Evolutionary conservation across 2,888 invertebrate genomes (phyloP).

Genomic region (Plebejus argus): DNA sequence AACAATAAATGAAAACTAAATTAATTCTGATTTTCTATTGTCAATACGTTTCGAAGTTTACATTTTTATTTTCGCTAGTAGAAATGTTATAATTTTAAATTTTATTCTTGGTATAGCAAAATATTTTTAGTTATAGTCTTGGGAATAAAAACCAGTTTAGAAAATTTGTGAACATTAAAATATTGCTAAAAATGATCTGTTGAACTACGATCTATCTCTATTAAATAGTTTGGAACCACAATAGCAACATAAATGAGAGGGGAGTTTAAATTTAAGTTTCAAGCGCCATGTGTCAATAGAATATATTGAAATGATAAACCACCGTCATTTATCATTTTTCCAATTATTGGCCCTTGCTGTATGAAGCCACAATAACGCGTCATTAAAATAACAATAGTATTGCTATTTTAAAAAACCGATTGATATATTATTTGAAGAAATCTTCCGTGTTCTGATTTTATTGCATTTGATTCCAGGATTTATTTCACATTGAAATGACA

Average conservation of each 20-base stretch:
- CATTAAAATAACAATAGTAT: slow-evolving; percentile 24
- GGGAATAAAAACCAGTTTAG: neutral
- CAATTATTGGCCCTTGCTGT: slow-evolving; percentile 35
- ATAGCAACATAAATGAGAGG: slow-evolving; percentile 50
- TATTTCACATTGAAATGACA: neutral
- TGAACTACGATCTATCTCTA: slow-evolving; percentile 3
- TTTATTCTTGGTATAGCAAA: no score
- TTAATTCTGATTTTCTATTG: no score
- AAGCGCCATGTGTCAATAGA: slow-evolving; percentile 67
- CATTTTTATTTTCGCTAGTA: neutral
- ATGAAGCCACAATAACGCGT: slow-evolving; percentile 5
- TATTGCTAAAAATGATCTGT: neutral
- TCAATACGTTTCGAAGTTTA: neutral
- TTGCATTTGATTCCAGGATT: neutral
- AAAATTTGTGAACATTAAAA: neutral
- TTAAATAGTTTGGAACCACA: slow-evolving; percentile 47
- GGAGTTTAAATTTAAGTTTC: slow-evolving; percentile 58
- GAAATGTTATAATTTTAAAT: neutral
- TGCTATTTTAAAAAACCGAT: neutral
- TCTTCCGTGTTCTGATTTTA: neutral
- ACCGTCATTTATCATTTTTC: slow-evolving; percentile 73
- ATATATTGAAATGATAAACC: slow-evolving; percentile 61
- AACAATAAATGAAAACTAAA: no score
- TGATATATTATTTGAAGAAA: neutral
- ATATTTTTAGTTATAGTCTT: neutral